Conservation (phyloP, 2,797 vertebrate genomes). For the Acanthurus leucopareius region DNA sequence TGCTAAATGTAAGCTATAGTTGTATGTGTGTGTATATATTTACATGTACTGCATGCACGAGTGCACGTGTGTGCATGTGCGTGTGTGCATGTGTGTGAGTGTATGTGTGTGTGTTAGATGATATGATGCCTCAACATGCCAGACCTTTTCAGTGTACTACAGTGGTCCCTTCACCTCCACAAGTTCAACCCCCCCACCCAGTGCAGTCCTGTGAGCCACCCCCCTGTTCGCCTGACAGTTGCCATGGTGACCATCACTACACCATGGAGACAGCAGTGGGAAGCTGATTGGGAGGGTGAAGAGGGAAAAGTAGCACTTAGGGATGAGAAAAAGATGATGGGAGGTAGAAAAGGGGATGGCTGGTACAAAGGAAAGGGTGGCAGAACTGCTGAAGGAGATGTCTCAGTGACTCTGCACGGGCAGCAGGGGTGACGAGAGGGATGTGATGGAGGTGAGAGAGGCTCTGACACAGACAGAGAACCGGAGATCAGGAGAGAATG, state of each 20-base stretch:
- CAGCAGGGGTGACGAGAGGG: conserved; percentile 39
- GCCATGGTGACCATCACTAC: conserved; percentile 80
- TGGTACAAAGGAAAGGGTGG: conserved; percentile 38
- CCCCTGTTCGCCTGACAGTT: conserved; percentile 75
- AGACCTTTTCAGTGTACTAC: conserved; percentile 54
- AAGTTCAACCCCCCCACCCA: conserved; percentile 23
- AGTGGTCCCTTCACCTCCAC: conserved; percentile 51
- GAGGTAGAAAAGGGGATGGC: conserved; percentile 46
- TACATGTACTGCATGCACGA: background rate
- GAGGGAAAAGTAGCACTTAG: conserved; percentile 71
- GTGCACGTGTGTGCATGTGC: conserved; percentile 4
- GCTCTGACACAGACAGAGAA: conserved; percentile 33
- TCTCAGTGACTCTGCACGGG: conserved; percentile 34
- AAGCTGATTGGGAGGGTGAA: conserved; percentile 65
- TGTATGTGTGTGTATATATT: conserved; percentile 16
- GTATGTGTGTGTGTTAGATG: conserved; percentile 18
- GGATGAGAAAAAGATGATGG: conserved; percentile 68
- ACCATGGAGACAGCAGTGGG: conserved; percentile 70
- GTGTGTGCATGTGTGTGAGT: background rate
- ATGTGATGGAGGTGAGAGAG: conserved; percentile 46
- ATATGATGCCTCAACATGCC: conserved; percentile 35
- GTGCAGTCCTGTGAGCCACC: conserved; percentile 59
- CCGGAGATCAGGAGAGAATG: background rate
- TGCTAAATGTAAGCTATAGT: conserved; percentile 19
- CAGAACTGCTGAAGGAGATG: conserved; percentile 58